Evolutionary conservation across 1,140 invertebrate species (phyloP).

Genomic region (Alviniconcha marisindica): DNA sequence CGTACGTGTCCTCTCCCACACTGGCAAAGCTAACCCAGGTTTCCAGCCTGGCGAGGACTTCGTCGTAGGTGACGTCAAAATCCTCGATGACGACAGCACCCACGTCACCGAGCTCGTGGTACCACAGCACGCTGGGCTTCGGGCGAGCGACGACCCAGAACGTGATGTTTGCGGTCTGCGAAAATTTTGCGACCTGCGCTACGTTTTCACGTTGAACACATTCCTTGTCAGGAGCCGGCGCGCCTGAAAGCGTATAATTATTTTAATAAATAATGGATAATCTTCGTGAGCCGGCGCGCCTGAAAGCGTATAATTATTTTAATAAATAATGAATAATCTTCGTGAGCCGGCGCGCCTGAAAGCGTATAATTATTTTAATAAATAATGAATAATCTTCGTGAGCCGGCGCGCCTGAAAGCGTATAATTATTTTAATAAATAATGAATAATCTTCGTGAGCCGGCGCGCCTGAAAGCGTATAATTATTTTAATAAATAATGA

Average conservation of each 20-base stretch:
- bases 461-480: too few relatives aligned
- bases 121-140: background rate
- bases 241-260: background rate
- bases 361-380: too few relatives aligned
- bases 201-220: background rate
- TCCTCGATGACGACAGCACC: background rate
- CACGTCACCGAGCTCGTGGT: background rate
- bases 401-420: too few relatives aligned
- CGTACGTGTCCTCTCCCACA: background rate
- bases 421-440: too few relatives aligned
- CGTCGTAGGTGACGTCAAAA: slow-evolving; percentile 14
- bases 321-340: too few relatives aligned
- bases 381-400: too few relatives aligned
- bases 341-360: too few relatives aligned
- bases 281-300: too few relatives aligned
- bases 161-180: background rate
- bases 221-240: background rate
- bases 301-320: too few relatives aligned
- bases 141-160: slow-evolving; percentile 4
- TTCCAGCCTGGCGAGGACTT: background rate
- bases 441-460: too few relatives aligned
- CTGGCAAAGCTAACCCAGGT: background rate
- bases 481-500: too few relatives aligned
- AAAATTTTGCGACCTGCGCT: background rate
- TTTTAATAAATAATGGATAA: too few relatives aligned